Percentiles rank a stretch among this genome's conserved stretches.
Evolutionary conservation across 1,140 invertebrate species (phyloP).

Genomic region (Drosophila triauraria): DNA sequence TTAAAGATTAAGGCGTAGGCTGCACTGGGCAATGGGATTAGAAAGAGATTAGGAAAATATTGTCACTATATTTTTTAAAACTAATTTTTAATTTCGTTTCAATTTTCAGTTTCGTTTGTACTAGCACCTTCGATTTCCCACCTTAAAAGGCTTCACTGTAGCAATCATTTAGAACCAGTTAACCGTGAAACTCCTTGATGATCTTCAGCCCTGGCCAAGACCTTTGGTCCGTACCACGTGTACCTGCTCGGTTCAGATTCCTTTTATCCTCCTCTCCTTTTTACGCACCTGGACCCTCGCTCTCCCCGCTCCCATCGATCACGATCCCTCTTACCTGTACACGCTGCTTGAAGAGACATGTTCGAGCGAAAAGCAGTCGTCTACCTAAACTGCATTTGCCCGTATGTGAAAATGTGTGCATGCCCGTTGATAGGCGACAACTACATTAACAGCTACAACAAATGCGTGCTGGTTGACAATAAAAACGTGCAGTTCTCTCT

Average conservation of each 20-base stretch:
- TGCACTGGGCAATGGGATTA: conserved; percentile 30
- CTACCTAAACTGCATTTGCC: conserved; percentile 55
- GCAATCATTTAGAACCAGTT: conserved; percentile 3
- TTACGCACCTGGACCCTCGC: conserved; percentile 10
- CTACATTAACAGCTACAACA: conserved; percentile 45
- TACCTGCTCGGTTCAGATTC: conserved; percentile 27
- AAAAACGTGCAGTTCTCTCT: conserved; percentile 34
- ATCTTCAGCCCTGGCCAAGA: conserved; percentile 8
- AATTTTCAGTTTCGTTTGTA: too few relatives aligned
- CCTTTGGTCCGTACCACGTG: neutral
- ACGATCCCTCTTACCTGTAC: conserved; percentile 55
- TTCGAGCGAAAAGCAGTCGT: conserved; percentile 11
- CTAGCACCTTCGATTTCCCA: too few relatives aligned
- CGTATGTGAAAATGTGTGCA: neutral
- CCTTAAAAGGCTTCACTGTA: neutral
- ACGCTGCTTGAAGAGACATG: conserved; percentile 60
- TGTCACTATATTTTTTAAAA: neutral
- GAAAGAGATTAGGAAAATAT: neutral
- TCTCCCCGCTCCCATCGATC: neutral
- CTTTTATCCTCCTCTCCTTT: conserved; percentile 5
- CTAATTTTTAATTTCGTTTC: neutral
- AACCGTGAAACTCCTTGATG: neutral
- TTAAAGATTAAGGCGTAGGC: conserved; percentile 51
- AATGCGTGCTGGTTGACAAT: conserved; percentile 45
- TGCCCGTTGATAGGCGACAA: conserved; percentile 21